These are phyloP conservation scores for Azemiops feae DNA, from an alignment of 2,113 vertebrate genomes.

Conservation along the genomic window DNA sequence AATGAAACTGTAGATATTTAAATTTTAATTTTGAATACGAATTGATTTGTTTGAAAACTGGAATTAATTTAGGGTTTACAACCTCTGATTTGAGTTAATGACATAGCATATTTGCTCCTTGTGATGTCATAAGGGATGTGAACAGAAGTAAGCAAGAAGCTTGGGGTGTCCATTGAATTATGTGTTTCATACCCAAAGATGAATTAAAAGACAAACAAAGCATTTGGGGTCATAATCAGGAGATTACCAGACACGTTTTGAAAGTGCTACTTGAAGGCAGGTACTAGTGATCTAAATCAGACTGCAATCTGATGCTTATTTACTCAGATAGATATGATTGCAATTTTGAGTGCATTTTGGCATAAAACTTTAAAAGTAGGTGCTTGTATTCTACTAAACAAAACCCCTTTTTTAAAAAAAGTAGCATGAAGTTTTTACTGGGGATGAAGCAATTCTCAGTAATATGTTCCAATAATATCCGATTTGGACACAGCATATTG, in stretches of 20 bases:
- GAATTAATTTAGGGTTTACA: constrained; percentile 4
- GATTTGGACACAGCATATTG: background rate
- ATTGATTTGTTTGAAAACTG: background rate
- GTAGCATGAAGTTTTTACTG: too few relatives aligned
- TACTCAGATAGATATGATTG: background rate
- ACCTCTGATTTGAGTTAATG: background rate
- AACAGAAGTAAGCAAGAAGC: background rate
- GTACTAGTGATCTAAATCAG: background rate
- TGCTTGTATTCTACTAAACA: too few relatives aligned
- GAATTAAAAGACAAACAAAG: background rate
- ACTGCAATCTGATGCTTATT: background rate
- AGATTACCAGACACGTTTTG: background rate
- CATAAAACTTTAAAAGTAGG: background rate
- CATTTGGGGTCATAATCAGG: constrained; percentile 4
- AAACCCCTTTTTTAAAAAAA: too few relatives aligned
- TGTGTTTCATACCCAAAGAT: constrained; percentile 6
- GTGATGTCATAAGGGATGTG: constrained; percentile 25
- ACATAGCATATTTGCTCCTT: constrained; percentile 6
- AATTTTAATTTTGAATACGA: background rate
- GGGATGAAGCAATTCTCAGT: too few relatives aligned
- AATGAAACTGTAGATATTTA: background rate
- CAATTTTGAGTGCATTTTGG: background rate
- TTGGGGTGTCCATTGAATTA: background rate
- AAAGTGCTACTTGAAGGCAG: constrained; percentile 1
- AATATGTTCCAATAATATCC: background rate